Base-by-base conservation (phyloP, 2,113 vertebrate genomes). In the Lycaon pictus region DNA sequence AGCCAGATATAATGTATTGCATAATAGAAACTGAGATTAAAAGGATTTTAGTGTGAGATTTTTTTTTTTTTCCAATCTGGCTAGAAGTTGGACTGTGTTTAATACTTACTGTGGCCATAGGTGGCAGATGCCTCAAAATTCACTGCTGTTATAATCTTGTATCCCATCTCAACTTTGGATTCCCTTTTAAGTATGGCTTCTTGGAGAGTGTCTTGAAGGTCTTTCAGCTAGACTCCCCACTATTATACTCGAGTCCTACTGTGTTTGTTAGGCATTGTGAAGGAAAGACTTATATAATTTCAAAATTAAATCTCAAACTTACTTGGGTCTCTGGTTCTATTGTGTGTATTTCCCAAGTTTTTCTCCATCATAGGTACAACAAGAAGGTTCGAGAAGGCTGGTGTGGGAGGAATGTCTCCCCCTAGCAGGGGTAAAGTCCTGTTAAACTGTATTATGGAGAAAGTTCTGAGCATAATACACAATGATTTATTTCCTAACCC, bases 341-440 rank as follows among this genome's bases (percentile, higher is more conserved):
- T 11, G 2, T 29, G 29, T 60, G 23, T 37, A 25, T 13, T 15
- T 55, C 5, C 0, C 15, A 20, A 2, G 15, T 4, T 2, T 83
- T 51, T 56, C 27, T 74, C 19, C 23, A 35, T 2, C 22, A 15
- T 0, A 16, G 48, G 13, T 60, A 12, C 5, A 10, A 15, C 2
- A 79, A 4, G 15, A 19, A 2, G 2, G 5, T 48, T 25, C 29
- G 2, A 77, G 35, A 17, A 11, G 7, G 0, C 11, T 13, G 5
- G 4, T 84, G 58, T 22, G 15, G 2, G 32, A 19, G 13, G 9
- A 22, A 62, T 53, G 19, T 3, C 16, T 35, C 32, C 58, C 25
- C 15, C 11, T 11, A 4, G 10, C 20, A 17, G 35, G 69, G 13
- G n/a, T 3, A 48, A 67, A 27, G 9, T 29, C 23, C 15, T 20